Evolutionary conservation across 1,140 invertebrate species (phyloP), one percentile per base, ranked within the genome.

Genomic region (Chionoecetes opilio): DNA sequence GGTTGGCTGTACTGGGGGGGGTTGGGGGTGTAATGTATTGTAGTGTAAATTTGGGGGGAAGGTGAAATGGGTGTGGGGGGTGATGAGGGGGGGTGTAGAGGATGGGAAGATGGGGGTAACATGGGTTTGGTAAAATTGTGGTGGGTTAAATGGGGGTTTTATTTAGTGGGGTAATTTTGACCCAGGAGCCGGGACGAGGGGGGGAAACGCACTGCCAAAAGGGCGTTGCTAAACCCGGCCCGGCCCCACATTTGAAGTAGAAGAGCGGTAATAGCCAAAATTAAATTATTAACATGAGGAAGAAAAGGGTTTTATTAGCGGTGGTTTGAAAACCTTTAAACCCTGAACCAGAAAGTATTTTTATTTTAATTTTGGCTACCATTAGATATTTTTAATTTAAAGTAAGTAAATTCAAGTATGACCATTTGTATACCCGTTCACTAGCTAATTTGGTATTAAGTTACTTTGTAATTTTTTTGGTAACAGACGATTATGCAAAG

Each of bases 151-250:
- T 26, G n/a, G 21, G 2, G 63, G 63, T n/a, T 2, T 26, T 75
- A 29, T 0, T 31, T 17, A 26, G 21, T n/a, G 63, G n/a, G 5
- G 2, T 0, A 2, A n/a, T 17, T 0, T 21, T 5, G 0, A 2
- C 21, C 93, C 87, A 41, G 93, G 93, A 17, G 86, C 32, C 14
- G 9, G 9, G 8, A 53, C 35, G 2, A 82, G 53, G 63, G 2
- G 93, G 93, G 53, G 90, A 94, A 8, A 94, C 89, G 29, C 89
- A 91, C 89, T 75, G 46, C 89, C 29, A n/a, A n/a, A n/a, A 91
- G 46, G 6, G 0, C n/a, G 31, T 91, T 53, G 29, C 21, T 31
- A 75, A 91, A 91, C 8, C 46, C 11, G 82, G 84, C 1, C 82
- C 82, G 0, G 91, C 35, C 6, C 11, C 75, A 85, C 75, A 92